phyloP scores from a whole-genome alignment of 2,888 invertebrate species.

The Drosophila neonasuta region DNA sequence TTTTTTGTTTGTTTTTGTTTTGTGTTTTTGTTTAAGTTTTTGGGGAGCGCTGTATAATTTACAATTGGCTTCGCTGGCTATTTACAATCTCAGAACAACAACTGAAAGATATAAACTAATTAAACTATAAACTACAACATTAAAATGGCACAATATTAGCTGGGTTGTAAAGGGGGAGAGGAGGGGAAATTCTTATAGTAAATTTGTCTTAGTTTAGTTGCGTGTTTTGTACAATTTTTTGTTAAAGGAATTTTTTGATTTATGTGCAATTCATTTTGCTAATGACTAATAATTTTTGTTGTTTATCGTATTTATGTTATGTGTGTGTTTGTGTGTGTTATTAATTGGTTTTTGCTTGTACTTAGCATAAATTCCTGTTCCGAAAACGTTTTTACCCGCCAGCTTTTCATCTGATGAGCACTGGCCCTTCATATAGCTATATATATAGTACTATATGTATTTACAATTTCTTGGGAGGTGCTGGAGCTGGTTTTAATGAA shows the following conservation, averaged over 20 bases:
- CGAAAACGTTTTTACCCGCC: slow-evolving; percentile 36
- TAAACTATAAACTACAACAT: slow-evolving; percentile 44
- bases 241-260: slow-evolving; percentile 41
- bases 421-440: slow-evolving; percentile 35
- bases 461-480: slow-evolving; percentile 52
- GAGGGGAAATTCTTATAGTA: slow-evolving; percentile 28
- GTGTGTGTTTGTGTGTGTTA: slow-evolving; percentile 16
- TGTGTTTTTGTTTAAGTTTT: slow-evolving; percentile 25
- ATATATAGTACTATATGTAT: background rate
- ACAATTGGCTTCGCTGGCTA: slow-evolving; percentile 69
- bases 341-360: slow-evolving; percentile 54
- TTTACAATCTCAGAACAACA: slow-evolving; percentile 62
- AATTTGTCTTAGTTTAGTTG: slow-evolving; percentile 37
- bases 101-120: slow-evolving; percentile 22
- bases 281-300: slow-evolving; percentile 35
- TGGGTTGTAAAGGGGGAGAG: slow-evolving; percentile 33
- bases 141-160: slow-evolving; percentile 72
- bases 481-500: slow-evolving; percentile 48
- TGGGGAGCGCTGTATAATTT: slow-evolving; percentile 59
- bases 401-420: slow-evolving; percentile 67
- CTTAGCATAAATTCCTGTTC: slow-evolving; percentile 78
- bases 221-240: slow-evolving; percentile 68
- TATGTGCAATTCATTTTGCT: slow-evolving; percentile 62
- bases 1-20: slow-evolving; percentile 33
- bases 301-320: slow-evolving; percentile 8